These are phyloP conservation scores for Rhabdophis nuchalis DNA, from an alignment of 2,797 vertebrate genomes.

Conservation along the genomic window DNA sequence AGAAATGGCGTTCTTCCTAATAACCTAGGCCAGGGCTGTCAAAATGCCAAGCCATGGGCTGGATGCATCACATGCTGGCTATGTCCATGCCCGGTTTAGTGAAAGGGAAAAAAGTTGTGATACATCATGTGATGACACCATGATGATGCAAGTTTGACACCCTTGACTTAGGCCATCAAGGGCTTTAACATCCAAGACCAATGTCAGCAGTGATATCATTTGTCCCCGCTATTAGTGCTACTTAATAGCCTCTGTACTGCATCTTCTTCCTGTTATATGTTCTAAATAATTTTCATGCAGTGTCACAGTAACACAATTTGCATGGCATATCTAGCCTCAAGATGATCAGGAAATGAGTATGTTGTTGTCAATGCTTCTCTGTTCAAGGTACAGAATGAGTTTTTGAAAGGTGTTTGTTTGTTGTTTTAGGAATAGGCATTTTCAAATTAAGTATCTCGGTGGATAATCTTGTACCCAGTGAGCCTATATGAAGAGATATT, in stretches of 20 bases:
- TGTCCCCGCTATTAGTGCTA: neutral
- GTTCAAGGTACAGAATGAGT: neutral
- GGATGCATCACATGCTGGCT: fast-evolving
- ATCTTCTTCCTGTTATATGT: neutral
- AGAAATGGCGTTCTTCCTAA: neutral
- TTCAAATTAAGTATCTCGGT: neutral
- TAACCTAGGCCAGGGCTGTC: neutral
- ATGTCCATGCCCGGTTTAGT: too few relatives aligned
- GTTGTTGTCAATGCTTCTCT: neutral
- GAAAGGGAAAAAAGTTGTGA: neutral
- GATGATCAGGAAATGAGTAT: neutral
- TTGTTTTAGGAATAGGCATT: neutral
- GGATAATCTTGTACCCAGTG: neutral
- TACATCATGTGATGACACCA: neutral
- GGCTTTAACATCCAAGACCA: neutral
- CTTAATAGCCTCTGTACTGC: neutral
- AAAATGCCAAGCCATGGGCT: fast-evolving
- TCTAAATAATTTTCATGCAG: neutral
- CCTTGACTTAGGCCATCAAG: neutral
- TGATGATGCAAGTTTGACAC: fast-evolving
- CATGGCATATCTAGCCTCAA: neutral
- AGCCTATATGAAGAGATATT: neutral
- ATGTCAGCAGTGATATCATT: neutral
- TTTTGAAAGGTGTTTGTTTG: neutral
- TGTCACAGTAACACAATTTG: neutral